Evolutionary conservation across 2,888 invertebrate species (phyloP).

Genomic region (Bombyx huttoni): DNA sequence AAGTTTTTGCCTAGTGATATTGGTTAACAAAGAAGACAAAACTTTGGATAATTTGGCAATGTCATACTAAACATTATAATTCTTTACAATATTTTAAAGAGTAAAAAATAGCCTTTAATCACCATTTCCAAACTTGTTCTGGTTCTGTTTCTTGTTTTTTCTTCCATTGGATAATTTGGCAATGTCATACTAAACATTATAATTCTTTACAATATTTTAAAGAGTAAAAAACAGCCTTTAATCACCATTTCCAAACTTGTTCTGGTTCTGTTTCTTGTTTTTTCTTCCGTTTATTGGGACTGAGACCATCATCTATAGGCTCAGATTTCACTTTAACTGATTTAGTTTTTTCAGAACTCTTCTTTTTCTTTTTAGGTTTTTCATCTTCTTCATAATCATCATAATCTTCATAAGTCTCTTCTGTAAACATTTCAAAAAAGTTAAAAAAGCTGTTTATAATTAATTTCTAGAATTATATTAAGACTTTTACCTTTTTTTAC

Average conservation of each 20-base stretch:
- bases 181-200: too few species aligned
- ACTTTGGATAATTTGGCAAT: too few species aligned
- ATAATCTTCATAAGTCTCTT: slow-evolving; percentile 72
- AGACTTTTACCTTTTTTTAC: slow-evolving; percentile 63
- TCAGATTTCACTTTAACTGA: slow-evolving; percentile 40
- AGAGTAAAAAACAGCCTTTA: neutral
- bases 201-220: neutral
- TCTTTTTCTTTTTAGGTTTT: slow-evolving; percentile 73
- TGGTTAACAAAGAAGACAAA: too few species aligned
- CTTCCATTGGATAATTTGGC: too few species aligned
- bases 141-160: slow-evolving; percentile 86
- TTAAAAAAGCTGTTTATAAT: neutral
- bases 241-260: slow-evolving; percentile 93
- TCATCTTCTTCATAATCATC: slow-evolving; percentile 70
- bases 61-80: too few species aligned
- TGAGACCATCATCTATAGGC: slow-evolving; percentile 33
- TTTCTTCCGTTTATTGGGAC: slow-evolving; percentile 80
- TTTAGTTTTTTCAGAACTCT: slow-evolving; percentile 37
- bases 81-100: neutral
- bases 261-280: slow-evolving; percentile 84
- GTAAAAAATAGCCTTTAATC: slow-evolving; percentile 23
- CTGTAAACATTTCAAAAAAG: slow-evolving; percentile 18
- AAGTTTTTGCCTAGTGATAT: too few species aligned
- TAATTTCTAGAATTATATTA: neutral
- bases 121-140: slow-evolving; percentile 92